Conservation (phyloP, 2,113 vertebrate genomes). For the Indicator indicator region DNA sequence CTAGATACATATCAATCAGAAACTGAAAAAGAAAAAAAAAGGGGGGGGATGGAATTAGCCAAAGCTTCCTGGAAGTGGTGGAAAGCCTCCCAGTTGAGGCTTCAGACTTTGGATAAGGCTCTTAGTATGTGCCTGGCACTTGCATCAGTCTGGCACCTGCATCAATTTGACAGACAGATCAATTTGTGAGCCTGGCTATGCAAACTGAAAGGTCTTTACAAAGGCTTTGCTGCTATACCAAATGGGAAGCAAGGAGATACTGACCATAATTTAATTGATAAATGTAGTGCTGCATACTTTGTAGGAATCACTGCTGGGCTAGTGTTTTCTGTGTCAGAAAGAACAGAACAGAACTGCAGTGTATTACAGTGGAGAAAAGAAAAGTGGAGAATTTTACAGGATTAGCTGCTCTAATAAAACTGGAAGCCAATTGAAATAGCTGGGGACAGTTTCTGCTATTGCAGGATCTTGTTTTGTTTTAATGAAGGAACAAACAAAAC, state of each 20-base stretch:
- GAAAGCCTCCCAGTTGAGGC: constrained; percentile 18
- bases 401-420: background rate
- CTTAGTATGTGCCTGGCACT: constrained; percentile 36
- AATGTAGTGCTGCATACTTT: background rate
- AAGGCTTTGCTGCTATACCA: background rate
- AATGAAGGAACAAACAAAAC: background rate
- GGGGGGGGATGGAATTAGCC: background rate
- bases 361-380: background rate
- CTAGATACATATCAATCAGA: background rate
- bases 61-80: background rate
- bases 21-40: background rate
- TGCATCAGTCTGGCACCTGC: constrained; percentile 49
- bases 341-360: background rate
- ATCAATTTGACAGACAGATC: constrained; percentile 49
- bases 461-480: background rate
- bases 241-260: background rate
- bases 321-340: background rate
- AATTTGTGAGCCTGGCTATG: constrained; percentile 44
- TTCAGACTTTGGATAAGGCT: constrained; percentile 29
- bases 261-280: background rate
- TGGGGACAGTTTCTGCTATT: background rate
- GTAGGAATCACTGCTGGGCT: background rate
- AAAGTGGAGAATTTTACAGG: background rate
- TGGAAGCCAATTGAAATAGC: background rate
- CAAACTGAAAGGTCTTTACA: constrained; percentile 36